Conservation (phyloP, 1,140 invertebrate species). For the Cylas formicarius region DNA sequence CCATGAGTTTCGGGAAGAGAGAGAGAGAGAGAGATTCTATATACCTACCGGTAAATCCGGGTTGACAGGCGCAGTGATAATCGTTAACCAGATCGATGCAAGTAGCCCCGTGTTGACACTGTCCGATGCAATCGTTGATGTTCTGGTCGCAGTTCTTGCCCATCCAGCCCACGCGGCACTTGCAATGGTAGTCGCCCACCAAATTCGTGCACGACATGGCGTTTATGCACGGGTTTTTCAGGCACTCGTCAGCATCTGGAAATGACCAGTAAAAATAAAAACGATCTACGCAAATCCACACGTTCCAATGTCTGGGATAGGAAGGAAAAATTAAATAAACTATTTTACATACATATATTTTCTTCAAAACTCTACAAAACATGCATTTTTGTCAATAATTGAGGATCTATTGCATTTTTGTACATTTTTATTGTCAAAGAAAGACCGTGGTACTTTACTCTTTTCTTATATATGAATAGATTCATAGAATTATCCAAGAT, state of each 20-base stretch:
- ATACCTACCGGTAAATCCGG: conserved; percentile 66
- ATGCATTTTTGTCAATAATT: too few species aligned
- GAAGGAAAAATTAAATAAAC: too few species aligned
- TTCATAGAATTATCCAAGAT: too few species aligned
- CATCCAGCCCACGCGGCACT: conserved; percentile 77
- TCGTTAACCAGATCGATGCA: conserved; percentile 79
- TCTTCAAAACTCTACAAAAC: too few species aligned
- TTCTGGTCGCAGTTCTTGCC: conserved; percentile 81
- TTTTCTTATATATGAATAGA: too few species aligned
- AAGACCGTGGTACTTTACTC: too few species aligned
- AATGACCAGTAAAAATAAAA: too few species aligned
- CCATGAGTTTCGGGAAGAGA: too few species aligned
- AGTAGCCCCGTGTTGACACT: conserved; percentile 78
- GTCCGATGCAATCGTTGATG: conserved; percentile 81
- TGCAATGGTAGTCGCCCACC: conserved; percentile 75
- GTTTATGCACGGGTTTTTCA: conserved; percentile 65
- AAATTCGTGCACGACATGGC: conserved; percentile 71
- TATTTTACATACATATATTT: too few species aligned
- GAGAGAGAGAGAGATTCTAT: too few species aligned
- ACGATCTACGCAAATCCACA: background rate
- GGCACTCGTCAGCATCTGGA: conserved; percentile 61
- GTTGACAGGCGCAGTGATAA: conserved; percentile 73
- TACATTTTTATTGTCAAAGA: too few species aligned
- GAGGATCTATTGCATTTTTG: too few species aligned
- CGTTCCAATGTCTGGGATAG: background rate